Base-by-base conservation (phyloP, 1,140 invertebrate species). In the Triops cancriformis region DNA sequence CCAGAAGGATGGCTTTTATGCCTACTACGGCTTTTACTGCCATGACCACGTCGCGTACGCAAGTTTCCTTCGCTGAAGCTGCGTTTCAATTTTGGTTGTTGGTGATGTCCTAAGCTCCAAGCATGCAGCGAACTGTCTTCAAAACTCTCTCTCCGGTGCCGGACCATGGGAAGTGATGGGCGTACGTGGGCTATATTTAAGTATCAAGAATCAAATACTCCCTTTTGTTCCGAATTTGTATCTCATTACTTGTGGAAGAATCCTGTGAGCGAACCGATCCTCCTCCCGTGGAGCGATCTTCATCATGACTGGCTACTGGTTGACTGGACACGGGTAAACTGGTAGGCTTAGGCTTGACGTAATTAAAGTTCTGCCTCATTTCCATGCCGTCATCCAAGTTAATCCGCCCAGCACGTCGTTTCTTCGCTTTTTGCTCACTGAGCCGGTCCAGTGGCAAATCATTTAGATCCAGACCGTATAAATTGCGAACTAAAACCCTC, bases 391-490 rank as follows among this genome's bases (percentile, higher is more conserved):
- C 51, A 23, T 64, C 51, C 51, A 64, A 12, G 18, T 18, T 64
- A 64, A 78, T 74, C 26, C 72, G 73, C 4, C 76, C 79, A 73
- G 85, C 86, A 45, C 86, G 85, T 42, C 89, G 86, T 80, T 89
- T 88, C 82, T 93, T 94, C 43, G 89, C 88, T 82, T 94, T 94
- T 81, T 93, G 93, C 81, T 96, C 94, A 72, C 90, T 92, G 27
- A 95, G 83, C 79, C 94, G 86, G 82, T 96, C 94, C 74, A 97
- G 83, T 1, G 95, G 95, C 51, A 97, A 85, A 85, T 98, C 94
- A 75, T 91, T 91, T 72, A 98, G 85, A 86, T 98, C 96, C 79
- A 98, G 87, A 80, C 92, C 91, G 82, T 98, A 98, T 27, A 98
- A 95, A 82, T 97, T 94, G 41, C 93, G 89, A 0, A 95, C 95